Conservation (phyloP, 1,140 invertebrate species). For the Microplitis mediator region DNA sequence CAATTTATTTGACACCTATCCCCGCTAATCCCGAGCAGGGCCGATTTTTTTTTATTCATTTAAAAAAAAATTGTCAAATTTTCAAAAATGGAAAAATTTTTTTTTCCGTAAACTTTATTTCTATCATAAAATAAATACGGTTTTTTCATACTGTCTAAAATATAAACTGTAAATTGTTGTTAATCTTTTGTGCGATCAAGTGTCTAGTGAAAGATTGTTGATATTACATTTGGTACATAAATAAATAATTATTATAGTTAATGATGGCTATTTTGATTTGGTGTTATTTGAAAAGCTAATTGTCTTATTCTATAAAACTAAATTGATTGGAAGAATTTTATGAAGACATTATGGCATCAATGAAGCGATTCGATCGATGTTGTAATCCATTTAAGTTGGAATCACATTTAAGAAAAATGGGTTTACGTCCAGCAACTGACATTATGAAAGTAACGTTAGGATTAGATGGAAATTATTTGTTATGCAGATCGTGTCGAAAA, state of each 20-base stretch:
- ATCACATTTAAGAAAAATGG: slow-evolving; percentile 2
- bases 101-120: not conserved
- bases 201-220: too few species aligned
- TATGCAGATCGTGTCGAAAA: slow-evolving; percentile 5
- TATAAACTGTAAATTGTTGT: not conserved
- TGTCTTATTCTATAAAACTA: not conserved
- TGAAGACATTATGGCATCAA: not conserved
- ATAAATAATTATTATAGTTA: too few species aligned
- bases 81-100: not conserved
- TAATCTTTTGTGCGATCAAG: not conserved
- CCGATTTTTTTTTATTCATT: slow-evolving; percentile 2
- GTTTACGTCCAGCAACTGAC: not conserved
- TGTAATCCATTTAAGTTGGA: slow-evolving; percentile 5
- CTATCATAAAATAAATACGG: not conserved
- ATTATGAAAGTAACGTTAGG: slow-evolving; percentile 21
- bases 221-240: too few species aligned
- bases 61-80: not conserved
- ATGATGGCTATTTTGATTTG: too few species aligned
- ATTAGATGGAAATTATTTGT: not conserved
- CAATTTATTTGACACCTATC: not conserved
- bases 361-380: not conserved
- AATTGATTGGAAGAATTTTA: not conserved
- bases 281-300: too few species aligned
- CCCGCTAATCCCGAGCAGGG: not conserved
- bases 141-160: slow-evolving; percentile 3